These are phyloP conservation scores for Diadegma fenestrale DNA, from an alignment of 2,888 invertebrate genomes.

Conservation along the genomic window DNA sequence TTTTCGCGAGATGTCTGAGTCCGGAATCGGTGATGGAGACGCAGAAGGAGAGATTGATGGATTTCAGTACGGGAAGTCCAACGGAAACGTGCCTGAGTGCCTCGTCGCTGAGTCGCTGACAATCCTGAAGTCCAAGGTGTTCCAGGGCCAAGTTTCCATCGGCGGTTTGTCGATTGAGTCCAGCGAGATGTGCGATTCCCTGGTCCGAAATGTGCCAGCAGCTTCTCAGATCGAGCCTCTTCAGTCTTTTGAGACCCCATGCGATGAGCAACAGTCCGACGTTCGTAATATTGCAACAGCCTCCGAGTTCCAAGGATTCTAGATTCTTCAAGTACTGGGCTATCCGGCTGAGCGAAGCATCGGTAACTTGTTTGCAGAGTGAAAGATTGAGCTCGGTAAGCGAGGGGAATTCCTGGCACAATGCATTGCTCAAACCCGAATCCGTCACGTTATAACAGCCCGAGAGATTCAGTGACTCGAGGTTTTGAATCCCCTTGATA, in stretches of 20 bases:
- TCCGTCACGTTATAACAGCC: conserved; percentile 98
- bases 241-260: conserved; percentile 94
- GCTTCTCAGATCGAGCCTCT: conserved; percentile 94
- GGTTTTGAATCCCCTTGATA: conserved; percentile 93
- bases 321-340: conserved; percentile 94
- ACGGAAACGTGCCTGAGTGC: conserved; percentile 93
- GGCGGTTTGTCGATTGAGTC: conserved; percentile 88
- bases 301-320: conserved; percentile 95
- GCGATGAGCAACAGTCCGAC: conserved; percentile 94
- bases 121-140: conserved; percentile 96
- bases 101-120: conserved; percentile 96
- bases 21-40: conserved; percentile 97
- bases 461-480: conserved; percentile 95
- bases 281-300: conserved; percentile 96
- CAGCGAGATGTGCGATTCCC: conserved; percentile 94
- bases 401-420: conserved; percentile 91
- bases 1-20: conserved; percentile 93
- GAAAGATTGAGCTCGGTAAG: conserved; percentile 94
- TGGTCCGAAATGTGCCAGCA: conserved; percentile 97
- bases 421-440: conserved; percentile 92
- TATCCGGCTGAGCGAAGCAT: conserved; percentile 93
- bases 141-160: conserved; percentile 92
- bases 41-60: conserved; percentile 97
- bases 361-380: conserved; percentile 98
- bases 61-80: conserved; percentile 91